Evolutionary conservation across 2,797 vertebrate genomes (phyloP), one percentile per base, ranked within the genome.

Genomic region (Melanotaenia parkinsoni): DNA sequence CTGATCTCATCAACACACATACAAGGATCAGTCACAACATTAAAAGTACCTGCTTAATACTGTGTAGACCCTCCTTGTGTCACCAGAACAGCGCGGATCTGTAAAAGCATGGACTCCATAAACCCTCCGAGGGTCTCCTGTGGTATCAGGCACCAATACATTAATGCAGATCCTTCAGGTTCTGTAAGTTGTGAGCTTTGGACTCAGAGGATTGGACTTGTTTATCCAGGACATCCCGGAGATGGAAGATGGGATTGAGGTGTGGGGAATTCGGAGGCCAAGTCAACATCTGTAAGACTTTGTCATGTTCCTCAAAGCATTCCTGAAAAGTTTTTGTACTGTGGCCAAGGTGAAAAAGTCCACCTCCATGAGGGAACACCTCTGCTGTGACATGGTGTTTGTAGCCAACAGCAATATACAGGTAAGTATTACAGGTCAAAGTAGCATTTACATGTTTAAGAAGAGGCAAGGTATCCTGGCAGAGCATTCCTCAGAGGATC

Each of bases 1-100:
- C 43, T 66, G 78, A 78, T 60, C 68, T 59, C 80, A 83, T 62
- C 54, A 79, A 69, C 66, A 68, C 10, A 30, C 40, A 71, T 63
- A 64, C 5, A 5, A 22, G 13, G 8, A 24, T 12, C 32, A 35
- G 72, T 18, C 28, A 37, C 35, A 64, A 40, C 35, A 65, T 72
- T 72, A 53, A 50, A 58, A 72, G 33, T 57, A 66, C 33, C 33
- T 53, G 57, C 12, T 35, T 58, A 28, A 67, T 47, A 16, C 11
- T 16, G 50, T 10, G 28, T 33, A 56, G 37, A 14, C 35, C 28
- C 50, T 35, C 7, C 57, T 1, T 7, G 32, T 50, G 57, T 60
- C 30, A 13, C 35, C 57, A 22, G 3, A 57, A 40, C 32, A 38
- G 54, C 33, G 38, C 26, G 30, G 28, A 45, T n/a, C 22, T 3